Base-by-base conservation (phyloP, 2,797 vertebrate genomes). In the Setipinna tenuifilis region DNA sequence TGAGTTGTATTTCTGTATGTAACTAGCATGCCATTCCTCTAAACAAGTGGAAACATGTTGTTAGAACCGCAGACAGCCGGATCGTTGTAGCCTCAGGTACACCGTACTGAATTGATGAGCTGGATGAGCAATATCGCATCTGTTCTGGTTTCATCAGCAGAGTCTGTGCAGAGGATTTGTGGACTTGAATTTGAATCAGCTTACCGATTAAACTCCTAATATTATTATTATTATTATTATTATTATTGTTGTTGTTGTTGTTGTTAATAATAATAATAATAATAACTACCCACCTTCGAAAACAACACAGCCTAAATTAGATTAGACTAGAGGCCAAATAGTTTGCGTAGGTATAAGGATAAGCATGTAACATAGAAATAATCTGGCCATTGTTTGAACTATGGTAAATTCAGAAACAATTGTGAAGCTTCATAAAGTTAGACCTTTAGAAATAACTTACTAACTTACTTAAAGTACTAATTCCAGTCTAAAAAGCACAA, bases 21-120 rank as follows among this genome's bases (percentile, higher is more conserved):
- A 41, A 41, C 35, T 41, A 41, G 35, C 35, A 41, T 54, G 50
- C 9, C 50, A 9, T 54, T 54, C 35, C 41, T 44, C 31, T 44
- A 78, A 78, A 78, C 71, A 78, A 44, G 71, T 21, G 71, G 19
- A 41, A 44, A 44, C 71, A 78, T 44, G 71, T 31, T 21, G 35
- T 78, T 35, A 44, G 35, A 78, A 2, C 71, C 71, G 41, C 71
- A 78, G 35, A 44, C 16, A 44, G 41, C 16, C 31, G 31, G 19
- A 21, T 44, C 65, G 2, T 10, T 78, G 35, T 21, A 19, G 35
- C 71, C 71, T 44, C 71, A 78, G 71, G 71, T 78, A 21, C 35
- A 78, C 17, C 71, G 35, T 17, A 78, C 35, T n/a, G 35, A 44
- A 44, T 9, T 17, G 35, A 78, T 21, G 31, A 78, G 41, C 19